A percentile compares a stretch with the other conserved stretches of the same genome.
Evolutionary conservation across 2,888 invertebrate species (phyloP).

Genomic region (Cheilosia vernalis): DNA sequence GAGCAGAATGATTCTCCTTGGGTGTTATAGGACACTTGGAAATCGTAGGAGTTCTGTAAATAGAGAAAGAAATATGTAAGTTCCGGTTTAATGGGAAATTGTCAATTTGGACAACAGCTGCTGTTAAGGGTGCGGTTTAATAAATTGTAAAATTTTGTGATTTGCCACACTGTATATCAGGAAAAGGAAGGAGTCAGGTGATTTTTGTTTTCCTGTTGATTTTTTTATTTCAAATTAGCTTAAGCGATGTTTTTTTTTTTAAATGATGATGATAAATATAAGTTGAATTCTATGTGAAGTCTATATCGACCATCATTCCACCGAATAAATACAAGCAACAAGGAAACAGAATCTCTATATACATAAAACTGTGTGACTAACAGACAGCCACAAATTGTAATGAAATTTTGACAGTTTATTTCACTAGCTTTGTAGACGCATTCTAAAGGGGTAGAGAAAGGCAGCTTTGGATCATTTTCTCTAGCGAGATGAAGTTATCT

Average conservation of each 20-base stretch:
- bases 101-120: slow-evolving; percentile 77
- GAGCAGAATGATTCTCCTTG: slow-evolving; percentile 51
- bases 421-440: no score
- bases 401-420: no score
- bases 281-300: no score
- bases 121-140: slow-evolving; percentile 76
- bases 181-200: neutral
- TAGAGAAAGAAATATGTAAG: slow-evolving; percentile 51
- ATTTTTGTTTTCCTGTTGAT: neutral
- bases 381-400: no score
- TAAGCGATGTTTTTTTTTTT: neutral
- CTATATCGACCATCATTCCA: no score
- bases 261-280: no score
- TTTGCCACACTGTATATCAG: no score
- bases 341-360: no score
- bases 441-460: no score
- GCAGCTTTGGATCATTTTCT: no score
- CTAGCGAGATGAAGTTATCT: no score
- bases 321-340: neutral
- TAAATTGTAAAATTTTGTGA: slow-evolving; percentile 69
- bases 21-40: slow-evolving; percentile 25
- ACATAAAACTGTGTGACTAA: no score
- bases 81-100: slow-evolving; percentile 75
- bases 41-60: slow-evolving; percentile 35
- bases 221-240: neutral